Evolutionary conservation across 1,140 invertebrate species (phyloP).

Genomic region (Tetragnatha versicolor): DNA sequence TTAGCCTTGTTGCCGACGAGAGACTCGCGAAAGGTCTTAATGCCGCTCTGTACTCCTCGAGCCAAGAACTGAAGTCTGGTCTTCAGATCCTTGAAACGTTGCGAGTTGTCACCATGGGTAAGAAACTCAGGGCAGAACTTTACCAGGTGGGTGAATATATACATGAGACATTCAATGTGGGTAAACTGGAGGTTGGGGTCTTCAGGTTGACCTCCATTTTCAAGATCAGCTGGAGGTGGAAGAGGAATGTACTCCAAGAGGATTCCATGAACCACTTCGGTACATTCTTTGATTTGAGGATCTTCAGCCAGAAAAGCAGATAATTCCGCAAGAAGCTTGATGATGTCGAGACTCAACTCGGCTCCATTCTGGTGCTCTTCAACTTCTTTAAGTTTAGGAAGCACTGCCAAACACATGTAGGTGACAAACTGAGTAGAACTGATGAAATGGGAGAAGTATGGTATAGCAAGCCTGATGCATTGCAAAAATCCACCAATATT

Average conservation of each 20-base stretch:
- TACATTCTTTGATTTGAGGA: slow-evolving; percentile 76
- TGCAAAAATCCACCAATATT: slow-evolving; percentile 81
- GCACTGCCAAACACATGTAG: slow-evolving; percentile 85
- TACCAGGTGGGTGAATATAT: slow-evolving; percentile 86
- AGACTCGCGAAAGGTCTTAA: slow-evolving; percentile 86
- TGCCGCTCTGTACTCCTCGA: slow-evolving; percentile 88
- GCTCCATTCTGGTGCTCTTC: slow-evolving; percentile 18
- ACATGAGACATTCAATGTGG: slow-evolving; percentile 91
- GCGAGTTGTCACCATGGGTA: slow-evolving; percentile 72
- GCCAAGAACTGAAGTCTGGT: slow-evolving; percentile 89
- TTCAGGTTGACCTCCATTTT: slow-evolving; percentile 65
- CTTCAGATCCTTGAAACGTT: slow-evolving; percentile 86
- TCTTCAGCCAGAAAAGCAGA: slow-evolving; percentile 77
- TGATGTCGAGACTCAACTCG: slow-evolving; percentile 75
- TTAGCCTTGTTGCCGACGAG: slow-evolving; percentile 78
- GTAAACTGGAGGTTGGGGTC: slow-evolving; percentile 87
- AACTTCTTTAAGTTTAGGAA: slow-evolving; percentile 70
- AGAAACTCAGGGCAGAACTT: slow-evolving; percentile 81
- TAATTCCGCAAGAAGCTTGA: slow-evolving; percentile 89
- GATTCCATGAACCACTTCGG: slow-evolving; percentile 71
- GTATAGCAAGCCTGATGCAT: slow-evolving; percentile 82
- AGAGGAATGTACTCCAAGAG: slow-evolving; percentile 70
- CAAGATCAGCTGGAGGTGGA: slow-evolving; percentile 72
- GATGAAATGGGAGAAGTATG: slow-evolving; percentile 81
- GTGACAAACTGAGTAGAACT: slow-evolving; percentile 85